Percentiles rank a stretch among this genome's conserved stretches.
These are phyloP conservation scores for Megaceryle torquata DNA, from an alignment of 2,113 vertebrate species.

Conservation along the genomic window DNA sequence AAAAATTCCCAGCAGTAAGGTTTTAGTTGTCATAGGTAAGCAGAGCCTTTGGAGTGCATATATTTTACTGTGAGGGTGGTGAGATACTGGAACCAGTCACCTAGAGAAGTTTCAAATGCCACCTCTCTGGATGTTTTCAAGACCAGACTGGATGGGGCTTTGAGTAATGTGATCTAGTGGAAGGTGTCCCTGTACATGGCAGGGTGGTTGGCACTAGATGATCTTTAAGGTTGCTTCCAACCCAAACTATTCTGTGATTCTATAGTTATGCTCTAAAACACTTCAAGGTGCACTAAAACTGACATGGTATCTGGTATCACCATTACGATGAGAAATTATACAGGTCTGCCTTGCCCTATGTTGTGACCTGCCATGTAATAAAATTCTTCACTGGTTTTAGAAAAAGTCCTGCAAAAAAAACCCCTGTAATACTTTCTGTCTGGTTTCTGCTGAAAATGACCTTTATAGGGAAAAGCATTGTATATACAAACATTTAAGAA, in stretches of 20 bases:
- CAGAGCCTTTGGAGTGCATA: background rate
- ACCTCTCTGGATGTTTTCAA: background rate
- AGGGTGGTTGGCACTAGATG: background rate
- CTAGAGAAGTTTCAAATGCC: background rate
- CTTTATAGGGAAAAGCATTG: background rate
- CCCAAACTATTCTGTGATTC: background rate
- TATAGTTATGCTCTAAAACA: background rate
- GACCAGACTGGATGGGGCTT: background rate
- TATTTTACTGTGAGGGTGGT: background rate
- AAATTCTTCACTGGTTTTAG: background rate
- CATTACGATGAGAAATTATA: background rate
- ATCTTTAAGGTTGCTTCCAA: background rate
- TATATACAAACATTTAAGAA: background rate
- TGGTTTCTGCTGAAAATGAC: background rate
- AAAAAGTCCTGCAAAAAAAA: background rate
- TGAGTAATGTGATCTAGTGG: background rate
- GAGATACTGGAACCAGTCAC: background rate
- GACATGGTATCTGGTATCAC: background rate
- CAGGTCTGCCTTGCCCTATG: background rate
- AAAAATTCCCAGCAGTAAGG: background rate
- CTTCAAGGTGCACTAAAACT: background rate
- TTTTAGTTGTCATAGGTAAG: background rate
- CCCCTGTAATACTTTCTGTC: rapidly evolving
- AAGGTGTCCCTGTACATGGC: background rate
- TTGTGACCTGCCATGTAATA: background rate